Conservation (phyloP, 2,797 vertebrate species). For the Muscicapa comitata region DNA sequence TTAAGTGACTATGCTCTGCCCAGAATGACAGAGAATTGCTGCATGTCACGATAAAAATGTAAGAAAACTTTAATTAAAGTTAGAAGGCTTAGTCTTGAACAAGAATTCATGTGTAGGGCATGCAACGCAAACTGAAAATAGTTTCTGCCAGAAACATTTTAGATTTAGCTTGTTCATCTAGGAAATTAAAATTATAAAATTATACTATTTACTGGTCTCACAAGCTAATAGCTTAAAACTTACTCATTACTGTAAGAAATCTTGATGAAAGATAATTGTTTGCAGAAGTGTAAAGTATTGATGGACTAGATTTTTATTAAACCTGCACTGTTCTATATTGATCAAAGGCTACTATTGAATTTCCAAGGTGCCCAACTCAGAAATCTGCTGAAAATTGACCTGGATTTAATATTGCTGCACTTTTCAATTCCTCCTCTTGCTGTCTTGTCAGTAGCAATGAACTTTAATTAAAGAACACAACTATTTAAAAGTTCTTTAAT, state of each 20-base stretch:
- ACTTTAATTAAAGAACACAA: background rate
- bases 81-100: background rate
- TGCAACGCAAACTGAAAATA: background rate
- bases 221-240: background rate
- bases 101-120: background rate
- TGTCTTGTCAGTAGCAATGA: background rate
- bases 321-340: background rate
- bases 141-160: background rate
- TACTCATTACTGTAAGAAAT: background rate
- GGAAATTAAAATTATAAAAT: background rate
- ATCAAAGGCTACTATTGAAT: background rate
- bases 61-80: background rate
- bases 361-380: background rate
- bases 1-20: background rate
- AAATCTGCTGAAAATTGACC: slow-evolving; percentile 16
- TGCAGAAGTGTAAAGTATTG: background rate
- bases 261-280: background rate
- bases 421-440: background rate
- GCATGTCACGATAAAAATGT: background rate
- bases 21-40: background rate
- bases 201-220: background rate
- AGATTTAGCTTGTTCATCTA: background rate
- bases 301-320: slow-evolving; percentile 11
- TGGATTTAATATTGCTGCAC: background rate
- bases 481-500: background rate